Conservation (phyloP, 2,888 invertebrate species). For the Oscheius myriophilus region DNA sequence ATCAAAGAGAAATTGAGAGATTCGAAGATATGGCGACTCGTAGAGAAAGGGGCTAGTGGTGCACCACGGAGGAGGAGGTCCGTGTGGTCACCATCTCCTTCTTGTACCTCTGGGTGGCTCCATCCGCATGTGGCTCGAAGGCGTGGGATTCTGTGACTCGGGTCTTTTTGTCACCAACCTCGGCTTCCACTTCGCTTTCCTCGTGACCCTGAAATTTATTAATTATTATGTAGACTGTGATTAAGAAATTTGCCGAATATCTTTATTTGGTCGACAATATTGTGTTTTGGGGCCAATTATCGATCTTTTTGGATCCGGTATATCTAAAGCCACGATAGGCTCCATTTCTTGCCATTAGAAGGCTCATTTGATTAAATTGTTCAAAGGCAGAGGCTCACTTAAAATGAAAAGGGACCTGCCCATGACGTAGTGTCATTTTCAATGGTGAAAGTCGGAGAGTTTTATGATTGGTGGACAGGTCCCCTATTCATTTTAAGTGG, state of each 20-base stretch:
- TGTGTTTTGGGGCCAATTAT: too few relatives aligned
- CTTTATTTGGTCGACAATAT: constrained; percentile 1
- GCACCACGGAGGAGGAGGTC: constrained; percentile 9
- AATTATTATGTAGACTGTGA: too few relatives aligned
- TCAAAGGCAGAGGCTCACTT: too few relatives aligned
- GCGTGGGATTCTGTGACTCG: constrained; percentile 35
- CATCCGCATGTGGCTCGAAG: constrained; percentile 40
- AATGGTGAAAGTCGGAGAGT: too few relatives aligned
- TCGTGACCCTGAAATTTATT: constrained; percentile 24
- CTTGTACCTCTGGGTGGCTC: constrained; percentile 41
- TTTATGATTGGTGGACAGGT: too few relatives aligned
- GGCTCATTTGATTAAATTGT: too few relatives aligned
- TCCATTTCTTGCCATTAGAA: too few relatives aligned
- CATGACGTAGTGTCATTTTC: too few relatives aligned
- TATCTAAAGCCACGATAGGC: too few relatives aligned
- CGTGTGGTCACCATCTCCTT: constrained; percentile 35
- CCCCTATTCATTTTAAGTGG: too few relatives aligned
- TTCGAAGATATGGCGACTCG: constrained; percentile 27
- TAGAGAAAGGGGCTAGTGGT: constrained; percentile 11
- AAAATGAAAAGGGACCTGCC: too few relatives aligned
- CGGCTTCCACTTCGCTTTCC: constrained; percentile 35
- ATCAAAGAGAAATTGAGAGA: constrained; percentile 4
- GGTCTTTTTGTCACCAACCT: constrained; percentile 43
- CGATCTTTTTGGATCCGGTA: too few relatives aligned
- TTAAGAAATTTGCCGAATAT: not conserved